Base-by-base conservation (phyloP, 2,888 invertebrate genomes). In the Calephelis perditalis region DNA sequence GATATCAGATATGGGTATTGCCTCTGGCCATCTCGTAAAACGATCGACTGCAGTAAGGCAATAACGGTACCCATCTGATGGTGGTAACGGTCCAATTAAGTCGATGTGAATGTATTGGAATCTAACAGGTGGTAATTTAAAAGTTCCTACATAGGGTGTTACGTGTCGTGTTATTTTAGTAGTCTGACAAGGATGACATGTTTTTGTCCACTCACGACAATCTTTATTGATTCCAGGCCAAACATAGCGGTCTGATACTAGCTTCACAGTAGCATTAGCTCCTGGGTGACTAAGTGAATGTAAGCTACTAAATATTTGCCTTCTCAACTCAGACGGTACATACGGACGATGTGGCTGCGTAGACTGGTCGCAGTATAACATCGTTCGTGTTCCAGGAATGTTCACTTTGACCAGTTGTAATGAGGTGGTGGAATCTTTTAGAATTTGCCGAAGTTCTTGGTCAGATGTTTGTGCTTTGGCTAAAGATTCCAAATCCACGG, bases 21-120 rank as follows among this genome's bases (percentile, higher is more conserved):
- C 77, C 64, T 80, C 59, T 10, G 62, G 62, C 65, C 65, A 63
- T 61, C 77, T 65, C 1, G 81, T 74, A 58, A 68, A 74, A 5
- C 75, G 55, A 59, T 78, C 75, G n/a, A 77, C 65, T 7, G 67
- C 65, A 0, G 81, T 82, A 4, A 83, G 70, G 35, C 73, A 69
- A 62, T 82, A 82, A 5, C 67, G 63, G 58, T 63, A 73, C 9
- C 72, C 76, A 11, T 69, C 46, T 0, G 71, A 71, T 3, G 61
- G 7, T 15, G 82, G 78, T 9, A 85, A 63, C 0, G 83, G 83
- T 4, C 82, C 82, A 1, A 89, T 73, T 7, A 89, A 67, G 67
- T 88, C 82, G 3, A 87, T 70, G 67, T 86, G 82, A 6, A 85
- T 26, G 4, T 59, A 44, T 9, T 12, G 36, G 12, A 59, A 59